These are phyloP conservation scores for Tenualosa thibaudeaui DNA, from an alignment of 2,797 vertebrate species.

Conservation along the genomic window DNA sequence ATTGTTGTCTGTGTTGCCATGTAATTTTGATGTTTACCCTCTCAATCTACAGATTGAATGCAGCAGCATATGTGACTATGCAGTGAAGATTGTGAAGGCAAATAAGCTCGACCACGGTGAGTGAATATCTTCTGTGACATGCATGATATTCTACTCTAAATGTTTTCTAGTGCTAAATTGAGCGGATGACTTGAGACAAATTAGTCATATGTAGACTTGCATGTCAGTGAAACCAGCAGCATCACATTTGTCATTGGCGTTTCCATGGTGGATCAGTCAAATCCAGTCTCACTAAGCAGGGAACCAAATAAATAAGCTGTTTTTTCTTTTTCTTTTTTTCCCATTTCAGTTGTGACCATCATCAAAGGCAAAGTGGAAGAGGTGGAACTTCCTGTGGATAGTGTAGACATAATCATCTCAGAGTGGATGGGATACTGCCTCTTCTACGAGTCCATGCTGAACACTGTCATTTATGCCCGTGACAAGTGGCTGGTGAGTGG, in stretches of 20 bases:
- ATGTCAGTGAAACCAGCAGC: no score
- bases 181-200: background rate
- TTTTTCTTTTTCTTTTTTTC: background rate
- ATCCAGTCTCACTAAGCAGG: background rate
- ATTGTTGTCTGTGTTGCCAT: background rate
- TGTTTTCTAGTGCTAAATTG: background rate
- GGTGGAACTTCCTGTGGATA: constrained; percentile 87
- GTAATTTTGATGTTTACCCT: background rate
- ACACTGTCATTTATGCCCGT: constrained; percentile 89
- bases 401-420: constrained; percentile 92
- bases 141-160: no score
- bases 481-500: constrained; percentile 92
- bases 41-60: constrained; percentile 82
- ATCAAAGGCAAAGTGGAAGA: constrained; percentile 96
- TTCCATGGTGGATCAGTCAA: no score
- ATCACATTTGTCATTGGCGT: no score
- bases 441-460: constrained; percentile 94
- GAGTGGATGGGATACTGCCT: constrained; percentile 98
- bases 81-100: constrained; percentile 92
- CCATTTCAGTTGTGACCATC: constrained; percentile 84
- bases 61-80: constrained; percentile 94
- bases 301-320: background rate
- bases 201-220: no score
- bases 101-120: constrained; percentile 90
- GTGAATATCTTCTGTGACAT: background rate